A percentile compares a stretch with the other conserved stretches of the same genome.
phyloP scores from a whole-genome alignment of 53 echinoderm and acorn worm species.

The Crossaster papposus region DNA sequence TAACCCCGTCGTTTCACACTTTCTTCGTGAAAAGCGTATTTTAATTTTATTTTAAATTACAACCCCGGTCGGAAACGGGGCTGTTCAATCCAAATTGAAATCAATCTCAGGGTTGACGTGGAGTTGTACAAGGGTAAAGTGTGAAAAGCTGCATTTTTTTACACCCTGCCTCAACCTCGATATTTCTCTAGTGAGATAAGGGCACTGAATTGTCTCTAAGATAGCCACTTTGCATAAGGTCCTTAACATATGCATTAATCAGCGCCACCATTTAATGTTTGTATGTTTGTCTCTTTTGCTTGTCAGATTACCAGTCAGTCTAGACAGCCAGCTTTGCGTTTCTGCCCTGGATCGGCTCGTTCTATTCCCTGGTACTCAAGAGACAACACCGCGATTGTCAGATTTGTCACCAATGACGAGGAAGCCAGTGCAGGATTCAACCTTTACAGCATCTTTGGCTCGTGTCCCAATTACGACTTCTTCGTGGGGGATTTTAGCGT shows the following conservation, averaged over 20 bases:
- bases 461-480: slow-evolving; percentile 68
- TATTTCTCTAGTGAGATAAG: too few species aligned
- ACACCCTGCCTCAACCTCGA: too few species aligned
- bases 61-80: too few species aligned
- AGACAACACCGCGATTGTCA: neutral
- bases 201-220: too few species aligned
- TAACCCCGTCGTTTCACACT: too few species aligned
- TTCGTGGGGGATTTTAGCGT: slow-evolving; percentile 48
- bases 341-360: slow-evolving; percentile 26
- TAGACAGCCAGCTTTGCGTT: neutral
- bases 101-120: too few species aligned
- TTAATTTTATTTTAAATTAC: too few species aligned
- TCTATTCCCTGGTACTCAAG: slow-evolving; percentile 29
- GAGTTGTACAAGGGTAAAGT: too few species aligned
- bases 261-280: neutral
- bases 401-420: slow-evolving; percentile 46
- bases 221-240: too few species aligned
- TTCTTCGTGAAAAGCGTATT: too few species aligned
- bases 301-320: neutral
- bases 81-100: too few species aligned
- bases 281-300: neutral
- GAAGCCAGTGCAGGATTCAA: slow-evolving; percentile 50
- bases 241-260: neutral
- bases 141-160: too few species aligned
- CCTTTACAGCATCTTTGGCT: slow-evolving; percentile 27